Base-by-base conservation (phyloP, 2,113 vertebrate genomes). In the Perognathus longimembris region DNA sequence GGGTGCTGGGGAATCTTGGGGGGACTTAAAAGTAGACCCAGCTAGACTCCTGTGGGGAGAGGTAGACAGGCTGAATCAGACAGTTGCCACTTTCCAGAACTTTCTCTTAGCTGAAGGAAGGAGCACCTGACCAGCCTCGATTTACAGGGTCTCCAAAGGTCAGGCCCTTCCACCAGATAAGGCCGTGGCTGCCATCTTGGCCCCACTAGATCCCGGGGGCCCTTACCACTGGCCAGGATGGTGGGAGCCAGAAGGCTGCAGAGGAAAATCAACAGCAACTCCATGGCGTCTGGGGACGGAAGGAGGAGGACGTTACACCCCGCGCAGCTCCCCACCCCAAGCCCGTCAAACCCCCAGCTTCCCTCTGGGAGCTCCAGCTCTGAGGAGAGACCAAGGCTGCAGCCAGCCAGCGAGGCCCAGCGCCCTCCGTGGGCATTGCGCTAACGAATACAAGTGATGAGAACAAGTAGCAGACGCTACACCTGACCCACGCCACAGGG, bases 211-310 rank as follows among this genome's bases (percentile, higher is more conserved):
- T 2, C 40, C 24, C 7, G 6, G 38, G 24, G 34, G 11, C 69
- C 98, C 99, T 98, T 97, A 99, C 99, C 99, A 0, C 97, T 96
- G 69, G 97, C 97, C 81, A 98, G 3, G 80, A 98, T 97, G 0
- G 93, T 96, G 4, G 98, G 99, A 64, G 98, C 98, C 97, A 99
- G 97, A 88, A 99, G 98, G 59, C 99, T 98, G 94, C 98, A 99
- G 57, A 99, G 97, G 94, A 99, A 97, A 96, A 99, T 95, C 96
- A 99, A 97, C 96, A 57, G 96, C 66, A 98, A 97, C 98, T 99
- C 99, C 99, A 99, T 99, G 98, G 98, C 96, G 74, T 97, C 99
- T 99, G 98, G 5, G 18, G 92, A 91, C 92, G 89, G 95, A 95
- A 63, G 28, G 73, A 59, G 22, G 15, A 63, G 45, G 30, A 30